Percentiles rank a stretch among this genome's conserved stretches.
These are phyloP conservation scores for Zalophus californianus DNA, from an alignment of 2,797 vertebrate genomes.

Conservation along the genomic window DNA sequence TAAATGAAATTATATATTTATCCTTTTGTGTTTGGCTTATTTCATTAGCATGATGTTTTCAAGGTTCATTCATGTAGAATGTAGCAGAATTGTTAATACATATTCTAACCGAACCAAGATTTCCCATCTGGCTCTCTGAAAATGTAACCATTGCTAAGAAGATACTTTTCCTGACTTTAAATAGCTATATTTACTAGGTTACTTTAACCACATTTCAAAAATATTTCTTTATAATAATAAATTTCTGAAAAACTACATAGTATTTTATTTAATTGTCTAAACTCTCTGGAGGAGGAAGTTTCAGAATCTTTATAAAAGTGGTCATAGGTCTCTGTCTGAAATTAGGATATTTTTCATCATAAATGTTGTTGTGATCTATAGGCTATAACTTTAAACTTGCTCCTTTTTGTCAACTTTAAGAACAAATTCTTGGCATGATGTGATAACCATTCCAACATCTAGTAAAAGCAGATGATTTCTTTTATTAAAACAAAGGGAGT, in stretches of 20 bases:
- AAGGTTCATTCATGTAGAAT: background rate
- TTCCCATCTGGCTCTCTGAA: background rate
- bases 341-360: slow-evolving; percentile 46
- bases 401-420: slow-evolving; percentile 33
- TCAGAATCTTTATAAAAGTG: background rate
- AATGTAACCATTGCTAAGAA: background rate
- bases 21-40: background rate
- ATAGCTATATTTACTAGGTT: background rate
- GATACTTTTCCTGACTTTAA: background rate
- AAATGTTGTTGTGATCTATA: slow-evolving; percentile 29
- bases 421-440: slow-evolving; percentile 11
- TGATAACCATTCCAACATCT: background rate
- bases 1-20: background rate
- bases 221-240: background rate
- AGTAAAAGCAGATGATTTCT: slow-evolving; percentile 50
- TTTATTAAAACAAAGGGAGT: slow-evolving; percentile 5
- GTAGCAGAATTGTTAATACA: background rate
- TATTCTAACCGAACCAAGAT: background rate
- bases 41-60: background rate
- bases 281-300: background rate
- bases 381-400: background rate
- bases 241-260: background rate
- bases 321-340: background rate
- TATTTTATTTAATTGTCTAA: background rate
- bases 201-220: background rate